Evolutionary conservation across 2,888 invertebrate species (phyloP).

Genomic region (Petrolisthes manimaculis): DNA sequence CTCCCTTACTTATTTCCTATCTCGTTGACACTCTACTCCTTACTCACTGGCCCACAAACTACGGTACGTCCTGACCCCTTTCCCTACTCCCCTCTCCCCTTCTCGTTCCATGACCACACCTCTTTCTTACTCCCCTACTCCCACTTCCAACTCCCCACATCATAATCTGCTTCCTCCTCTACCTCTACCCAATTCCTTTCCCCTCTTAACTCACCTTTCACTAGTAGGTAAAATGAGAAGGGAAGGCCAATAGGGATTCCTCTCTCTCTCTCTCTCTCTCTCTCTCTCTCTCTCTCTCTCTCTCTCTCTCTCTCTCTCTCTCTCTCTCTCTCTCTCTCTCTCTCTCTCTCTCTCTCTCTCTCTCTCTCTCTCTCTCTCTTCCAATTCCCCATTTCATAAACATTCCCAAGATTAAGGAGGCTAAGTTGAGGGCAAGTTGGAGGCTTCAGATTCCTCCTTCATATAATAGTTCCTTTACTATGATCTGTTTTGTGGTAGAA

Average conservation of each 20-base stretch:
- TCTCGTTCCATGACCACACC: not conserved
- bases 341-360: constrained; percentile 10
- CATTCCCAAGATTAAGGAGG: too few species aligned
- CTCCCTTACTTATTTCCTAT: too few species aligned
- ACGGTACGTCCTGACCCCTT: not conserved
- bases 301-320: constrained; percentile 3
- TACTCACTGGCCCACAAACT: not conserved
- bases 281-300: constrained; percentile 14
- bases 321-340: not conserved
- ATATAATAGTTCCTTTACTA: too few species aligned
- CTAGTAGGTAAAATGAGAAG: not conserved
- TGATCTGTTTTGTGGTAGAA: too few species aligned
- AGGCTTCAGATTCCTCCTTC: too few species aligned
- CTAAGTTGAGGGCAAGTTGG: too few species aligned
- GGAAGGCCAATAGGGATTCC: not conserved
- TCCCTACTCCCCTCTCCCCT: not conserved
- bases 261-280: constrained; percentile 7
- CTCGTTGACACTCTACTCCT: not conserved
- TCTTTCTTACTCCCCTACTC: not conserved
- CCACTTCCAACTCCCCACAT: not conserved
- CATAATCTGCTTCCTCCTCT: not conserved
- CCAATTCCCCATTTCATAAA: too few species aligned
- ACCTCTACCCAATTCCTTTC: not conserved
- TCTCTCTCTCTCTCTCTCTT: not conserved
- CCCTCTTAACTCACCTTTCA: not conserved